Evolutionary conservation across 2,888 invertebrate genomes (phyloP).

Genomic region (Mimachlamys varia): DNA sequence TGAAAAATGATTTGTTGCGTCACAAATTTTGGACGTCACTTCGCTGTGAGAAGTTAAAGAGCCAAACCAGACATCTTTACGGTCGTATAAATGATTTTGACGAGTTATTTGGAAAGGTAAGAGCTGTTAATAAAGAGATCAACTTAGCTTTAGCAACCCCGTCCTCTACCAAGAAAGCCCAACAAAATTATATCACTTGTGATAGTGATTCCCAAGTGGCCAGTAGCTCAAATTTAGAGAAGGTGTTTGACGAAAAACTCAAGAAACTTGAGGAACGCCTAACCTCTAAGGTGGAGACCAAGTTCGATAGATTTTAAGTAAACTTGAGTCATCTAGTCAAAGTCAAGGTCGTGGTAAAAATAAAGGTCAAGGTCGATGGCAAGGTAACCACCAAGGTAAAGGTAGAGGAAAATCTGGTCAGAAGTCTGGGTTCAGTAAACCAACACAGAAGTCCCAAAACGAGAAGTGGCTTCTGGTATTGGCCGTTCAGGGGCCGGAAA

Average conservation of each 20-base stretch:
- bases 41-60: no score
- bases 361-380: not conserved
- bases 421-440: not conserved
- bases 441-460: no score
- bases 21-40: no score
- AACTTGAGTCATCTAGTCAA: not conserved
- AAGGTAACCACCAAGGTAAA: not conserved
- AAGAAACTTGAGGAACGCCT: not conserved
- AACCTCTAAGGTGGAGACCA: not conserved
- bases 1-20: no score
- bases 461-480: no score
- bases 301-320: not conserved
- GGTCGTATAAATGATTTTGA: no score
- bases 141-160: no score
- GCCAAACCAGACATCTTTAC: no score
- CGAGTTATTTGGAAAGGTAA: no score
- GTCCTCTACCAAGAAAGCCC: not conserved
- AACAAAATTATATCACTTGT: not conserved
- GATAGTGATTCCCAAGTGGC: not conserved
- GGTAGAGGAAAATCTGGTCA: not conserved
- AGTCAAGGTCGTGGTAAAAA: no score
- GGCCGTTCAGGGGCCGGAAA: no score
- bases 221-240: no score
- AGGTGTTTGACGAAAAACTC: not conserved
- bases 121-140: not conserved